These are phyloP conservation scores for Amazonetta brasiliensis DNA, from an alignment of 2,797 vertebrate species.

Conservation along the genomic window DNA sequence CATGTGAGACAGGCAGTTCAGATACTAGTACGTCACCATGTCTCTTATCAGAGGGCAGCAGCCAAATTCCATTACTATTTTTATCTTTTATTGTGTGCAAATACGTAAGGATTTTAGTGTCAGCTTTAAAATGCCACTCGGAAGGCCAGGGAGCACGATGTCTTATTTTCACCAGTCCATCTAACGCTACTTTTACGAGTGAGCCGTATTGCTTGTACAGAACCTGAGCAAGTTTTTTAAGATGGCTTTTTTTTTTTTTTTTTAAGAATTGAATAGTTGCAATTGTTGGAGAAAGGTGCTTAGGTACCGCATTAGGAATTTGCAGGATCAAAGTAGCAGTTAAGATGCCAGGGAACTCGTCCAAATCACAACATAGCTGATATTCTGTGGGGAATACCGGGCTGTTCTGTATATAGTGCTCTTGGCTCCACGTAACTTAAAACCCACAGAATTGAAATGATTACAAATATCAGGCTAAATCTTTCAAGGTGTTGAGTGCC, in stretches of 20 bases:
- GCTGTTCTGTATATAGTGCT: slow-evolving; percentile 51
- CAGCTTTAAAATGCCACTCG: not conserved
- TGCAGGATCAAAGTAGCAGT: slow-evolving; percentile 59
- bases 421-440: slow-evolving; percentile 61
- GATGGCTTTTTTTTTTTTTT: not conserved
- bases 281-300: slow-evolving; percentile 55
- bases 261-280: slow-evolving; percentile 38
- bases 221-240: slow-evolving; percentile 10
- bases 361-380: slow-evolving; percentile 66
- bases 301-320: slow-evolving; percentile 70
- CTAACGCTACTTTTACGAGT: not conserved
- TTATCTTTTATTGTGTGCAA: slow-evolving; percentile 64
- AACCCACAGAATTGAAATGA: slow-evolving; percentile 45
- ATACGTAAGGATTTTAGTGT: slow-evolving; percentile 35
- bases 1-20: not conserved
- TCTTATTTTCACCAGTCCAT: not conserved
- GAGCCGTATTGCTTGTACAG: not conserved
- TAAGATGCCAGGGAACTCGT: slow-evolving; percentile 66
- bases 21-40: slow-evolving; percentile 19
- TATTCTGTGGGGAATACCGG: slow-evolving; percentile 60
- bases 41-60: slow-evolving; percentile 55
- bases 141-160: not conserved
- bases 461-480: slow-evolving; percentile 7
- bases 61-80: slow-evolving; percentile 67
- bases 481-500: slow-evolving; percentile 28